These are phyloP conservation scores for Venturia canescens DNA, from an alignment of 1,140 invertebrate genomes.

Conservation along the genomic window DNA sequence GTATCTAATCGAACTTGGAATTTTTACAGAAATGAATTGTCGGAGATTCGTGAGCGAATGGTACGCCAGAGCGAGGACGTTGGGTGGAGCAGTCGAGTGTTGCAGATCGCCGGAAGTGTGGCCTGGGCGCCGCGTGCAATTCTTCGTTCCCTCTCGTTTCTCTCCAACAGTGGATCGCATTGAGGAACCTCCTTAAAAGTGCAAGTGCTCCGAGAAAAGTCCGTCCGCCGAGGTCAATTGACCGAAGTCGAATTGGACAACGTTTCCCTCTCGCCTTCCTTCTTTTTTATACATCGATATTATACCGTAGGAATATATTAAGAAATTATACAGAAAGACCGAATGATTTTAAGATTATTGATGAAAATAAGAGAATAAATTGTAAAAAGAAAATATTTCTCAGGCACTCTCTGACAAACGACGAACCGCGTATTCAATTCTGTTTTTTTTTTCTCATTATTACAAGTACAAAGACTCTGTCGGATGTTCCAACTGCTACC, in stretches of 20 bases:
- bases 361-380: background rate
- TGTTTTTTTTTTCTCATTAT: too few species aligned
- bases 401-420: too few species aligned
- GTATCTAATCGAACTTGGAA: conserved; percentile 37
- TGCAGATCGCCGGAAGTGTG: conserved; percentile 71
- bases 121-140: conserved; percentile 68
- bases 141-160: conserved; percentile 68
- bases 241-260: background rate
- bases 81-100: conserved; percentile 68
- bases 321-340: background rate
- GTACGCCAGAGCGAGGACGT: conserved; percentile 62
- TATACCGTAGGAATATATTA: conserved; percentile 37
- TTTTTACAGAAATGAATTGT: conserved; percentile 63
- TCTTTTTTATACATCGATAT: conserved; percentile 48
- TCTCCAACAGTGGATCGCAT: conserved; percentile 57
- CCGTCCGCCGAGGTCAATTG: too few species aligned
- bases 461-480: too few species aligned
- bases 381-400: too few species aligned
- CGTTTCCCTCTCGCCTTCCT: conserved; percentile 31
- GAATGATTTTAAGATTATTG: conserved; percentile 25
- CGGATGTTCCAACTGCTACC: too few species aligned
- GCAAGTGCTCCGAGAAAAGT: background rate
- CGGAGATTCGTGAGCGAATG: conserved; percentile 63
- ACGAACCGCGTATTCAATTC: too few species aligned
- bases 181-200: background rate